Evolutionary conservation across 2,888 invertebrate species (phyloP).

Genomic region (Lasioglossum vierecki): DNA sequence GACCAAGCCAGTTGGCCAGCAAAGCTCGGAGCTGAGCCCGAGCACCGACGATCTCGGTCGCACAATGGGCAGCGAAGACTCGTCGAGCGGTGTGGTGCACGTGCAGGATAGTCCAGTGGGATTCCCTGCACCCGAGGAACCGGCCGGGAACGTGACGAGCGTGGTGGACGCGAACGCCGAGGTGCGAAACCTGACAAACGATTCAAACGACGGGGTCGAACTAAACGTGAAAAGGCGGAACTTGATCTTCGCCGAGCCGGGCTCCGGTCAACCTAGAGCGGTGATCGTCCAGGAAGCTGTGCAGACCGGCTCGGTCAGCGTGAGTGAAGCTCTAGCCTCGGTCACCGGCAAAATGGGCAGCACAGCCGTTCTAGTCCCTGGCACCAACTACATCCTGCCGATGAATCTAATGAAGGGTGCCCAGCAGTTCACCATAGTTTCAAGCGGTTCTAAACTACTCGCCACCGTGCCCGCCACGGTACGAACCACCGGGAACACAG

Average conservation of each 20-base stretch:
- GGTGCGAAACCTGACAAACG: conserved; percentile 78
- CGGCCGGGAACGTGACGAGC: conserved; percentile 49
- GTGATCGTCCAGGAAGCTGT: conserved; percentile 82
- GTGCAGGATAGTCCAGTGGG: conserved; percentile 83
- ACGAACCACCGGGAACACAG: conserved; percentile 75
- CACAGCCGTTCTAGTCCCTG: conserved; percentile 89
- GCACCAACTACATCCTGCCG: conserved; percentile 88
- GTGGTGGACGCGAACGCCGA: conserved; percentile 75
- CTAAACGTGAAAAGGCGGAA: conserved; percentile 78
- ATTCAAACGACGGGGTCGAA: conserved; percentile 79
- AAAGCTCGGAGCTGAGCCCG: conserved; percentile 86
- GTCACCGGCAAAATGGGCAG: conserved; percentile 85
- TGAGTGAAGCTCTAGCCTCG: conserved; percentile 88
- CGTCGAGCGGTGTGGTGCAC: conserved; percentile 87
- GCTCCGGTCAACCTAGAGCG: conserved; percentile 77
- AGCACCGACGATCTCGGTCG: conserved; percentile 88
- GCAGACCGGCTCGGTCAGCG: conserved; percentile 81
- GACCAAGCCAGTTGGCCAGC: conserved; percentile 85
- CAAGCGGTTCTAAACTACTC: conserved; percentile 87
- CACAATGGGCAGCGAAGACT: conserved; percentile 91
- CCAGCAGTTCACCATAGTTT: conserved; percentile 90
- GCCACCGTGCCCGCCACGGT: conserved; percentile 80
- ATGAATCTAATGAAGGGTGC: conserved; percentile 90
- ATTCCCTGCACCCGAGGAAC: conserved; percentile 79
- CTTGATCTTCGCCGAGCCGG: conserved; percentile 80